Conservation (phyloP, 2,888 invertebrate genomes). For the Maniola hyperantus region DNA sequence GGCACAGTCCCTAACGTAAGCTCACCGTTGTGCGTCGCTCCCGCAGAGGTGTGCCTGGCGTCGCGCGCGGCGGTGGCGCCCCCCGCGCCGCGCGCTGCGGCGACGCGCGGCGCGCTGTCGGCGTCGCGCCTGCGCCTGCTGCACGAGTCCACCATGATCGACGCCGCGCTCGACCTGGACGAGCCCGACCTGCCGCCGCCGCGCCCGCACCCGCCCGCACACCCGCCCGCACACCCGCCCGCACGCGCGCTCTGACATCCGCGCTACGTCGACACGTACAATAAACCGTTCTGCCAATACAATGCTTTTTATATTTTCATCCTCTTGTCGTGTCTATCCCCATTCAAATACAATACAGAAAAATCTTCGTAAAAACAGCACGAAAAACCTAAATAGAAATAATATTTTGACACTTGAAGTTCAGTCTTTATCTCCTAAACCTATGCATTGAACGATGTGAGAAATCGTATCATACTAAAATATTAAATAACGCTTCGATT, state of each 20-base stretch:
- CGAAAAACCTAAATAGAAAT: too few relatives aligned
- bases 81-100: slow-evolving; percentile 62
- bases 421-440: too few relatives aligned
- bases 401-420: too few relatives aligned
- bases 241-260: slow-evolving; percentile 25
- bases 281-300: slow-evolving; percentile 31
- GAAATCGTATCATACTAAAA: too few relatives aligned
- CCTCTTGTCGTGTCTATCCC: too few relatives aligned
- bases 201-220: slow-evolving; percentile 27
- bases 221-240: too few relatives aligned
- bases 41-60: slow-evolving; percentile 49
- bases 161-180: slow-evolving; percentile 94
- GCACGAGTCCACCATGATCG: slow-evolving; percentile 95
- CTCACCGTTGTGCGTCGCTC: neutral
- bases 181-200: slow-evolving; percentile 78
- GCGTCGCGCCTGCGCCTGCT: slow-evolving; percentile 89
- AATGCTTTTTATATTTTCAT: slow-evolving; percentile 1
- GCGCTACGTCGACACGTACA: slow-evolving; percentile 23
- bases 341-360: too few relatives aligned
- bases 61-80: slow-evolving; percentile 55
- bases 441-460: too few relatives aligned
- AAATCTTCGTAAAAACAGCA: too few relatives aligned
- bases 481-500: too few relatives aligned
- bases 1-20: too few relatives aligned
- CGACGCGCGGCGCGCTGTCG: slow-evolving; percentile 72